A percentile compares a stretch with the other conserved stretches of the same genome.
Evolutionary conservation across 2,888 invertebrate species (phyloP).

Genomic region (Aquatica leii): DNA sequence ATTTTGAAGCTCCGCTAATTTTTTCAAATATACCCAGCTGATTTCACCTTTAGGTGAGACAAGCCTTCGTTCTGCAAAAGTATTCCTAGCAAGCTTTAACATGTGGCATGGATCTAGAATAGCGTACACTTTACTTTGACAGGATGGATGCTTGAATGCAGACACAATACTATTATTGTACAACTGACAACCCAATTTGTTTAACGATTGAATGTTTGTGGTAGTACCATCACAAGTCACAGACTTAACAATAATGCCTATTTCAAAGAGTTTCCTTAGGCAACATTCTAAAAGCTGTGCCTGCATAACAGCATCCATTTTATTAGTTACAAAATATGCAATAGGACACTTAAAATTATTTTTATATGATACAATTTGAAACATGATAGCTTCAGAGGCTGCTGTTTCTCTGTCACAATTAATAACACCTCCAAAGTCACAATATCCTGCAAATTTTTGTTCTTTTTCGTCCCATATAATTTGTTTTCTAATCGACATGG

Average conservation of each 20-base stretch:
- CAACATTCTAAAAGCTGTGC: constrained; percentile 14
- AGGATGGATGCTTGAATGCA: neutral
- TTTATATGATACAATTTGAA: constrained; percentile 31
- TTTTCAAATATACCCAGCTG: neutral
- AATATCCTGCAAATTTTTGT: constrained; percentile 19
- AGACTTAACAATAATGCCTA: neutral
- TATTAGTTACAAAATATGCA: constrained; percentile 19
- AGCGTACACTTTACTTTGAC: neutral
- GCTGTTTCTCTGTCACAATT: constrained; percentile 18
- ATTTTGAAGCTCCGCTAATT: neutral
- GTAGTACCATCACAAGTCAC: constrained; percentile 26
- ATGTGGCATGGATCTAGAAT: neutral
- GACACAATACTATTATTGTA: neutral
- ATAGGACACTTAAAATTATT: constrained; percentile 30
- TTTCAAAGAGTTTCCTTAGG: neutral
- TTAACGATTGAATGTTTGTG: constrained; percentile 20
- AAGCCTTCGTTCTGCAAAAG: neutral
- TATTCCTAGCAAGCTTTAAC: neutral
- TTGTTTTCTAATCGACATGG: neutral
- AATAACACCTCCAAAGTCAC: constrained; percentile 21
- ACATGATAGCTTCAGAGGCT: constrained; percentile 27
- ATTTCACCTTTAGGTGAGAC: too few species aligned
- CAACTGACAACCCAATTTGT: neutral
- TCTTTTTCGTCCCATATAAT: constrained; percentile 22
- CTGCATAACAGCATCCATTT: constrained; percentile 13